These are phyloP conservation scores for Amniataba percoides DNA, from an alignment of 2,797 vertebrate genomes.

Conservation along the genomic window DNA sequence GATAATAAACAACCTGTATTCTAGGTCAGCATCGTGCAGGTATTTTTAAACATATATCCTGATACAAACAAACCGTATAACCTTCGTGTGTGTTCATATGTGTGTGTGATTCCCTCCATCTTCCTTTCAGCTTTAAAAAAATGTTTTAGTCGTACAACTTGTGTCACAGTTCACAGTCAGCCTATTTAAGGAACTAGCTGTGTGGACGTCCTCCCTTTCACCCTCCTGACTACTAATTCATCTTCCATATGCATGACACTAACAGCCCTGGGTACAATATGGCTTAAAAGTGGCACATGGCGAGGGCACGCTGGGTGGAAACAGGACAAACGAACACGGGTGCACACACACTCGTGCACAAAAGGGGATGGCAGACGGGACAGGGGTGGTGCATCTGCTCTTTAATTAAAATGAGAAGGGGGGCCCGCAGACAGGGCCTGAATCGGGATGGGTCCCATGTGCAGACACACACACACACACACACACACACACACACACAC, in stretches of 20 bases:
- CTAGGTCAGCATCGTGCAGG: constrained; percentile 24
- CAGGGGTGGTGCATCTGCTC: constrained; percentile 74
- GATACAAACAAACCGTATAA: constrained; percentile 1
- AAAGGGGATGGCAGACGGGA: constrained; percentile 70
- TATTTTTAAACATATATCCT: constrained; percentile 4
- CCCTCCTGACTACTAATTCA: constrained; percentile 44
- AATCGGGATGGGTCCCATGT: constrained; percentile 65
- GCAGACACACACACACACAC: constrained; percentile 22
- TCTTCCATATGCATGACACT: constrained; percentile 46
- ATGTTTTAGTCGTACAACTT: not conserved
- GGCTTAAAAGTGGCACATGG: constrained; percentile 72
- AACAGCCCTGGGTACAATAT: constrained; percentile 63
- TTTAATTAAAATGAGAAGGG: constrained; percentile 78
- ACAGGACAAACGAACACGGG: constrained; percentile 44
- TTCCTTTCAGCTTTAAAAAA: not conserved
- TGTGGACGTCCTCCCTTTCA: constrained; percentile 1
- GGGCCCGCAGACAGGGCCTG: constrained; percentile 67
- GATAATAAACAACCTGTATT: constrained; percentile 41
- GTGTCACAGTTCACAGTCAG: constrained; percentile 10
- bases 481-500: constrained; percentile 24
- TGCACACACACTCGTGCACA: constrained; percentile 48
- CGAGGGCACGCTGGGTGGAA: constrained; percentile 62
- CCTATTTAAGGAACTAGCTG: constrained; percentile 13
- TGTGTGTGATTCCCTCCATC: not conserved
- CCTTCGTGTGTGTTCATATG: not conserved